A percentile compares a stretch with the other conserved stretches of the same genome.
phyloP scores from a whole-genome alignment of 2,113 vertebrate species.

The Glaucomys volans region DNA sequence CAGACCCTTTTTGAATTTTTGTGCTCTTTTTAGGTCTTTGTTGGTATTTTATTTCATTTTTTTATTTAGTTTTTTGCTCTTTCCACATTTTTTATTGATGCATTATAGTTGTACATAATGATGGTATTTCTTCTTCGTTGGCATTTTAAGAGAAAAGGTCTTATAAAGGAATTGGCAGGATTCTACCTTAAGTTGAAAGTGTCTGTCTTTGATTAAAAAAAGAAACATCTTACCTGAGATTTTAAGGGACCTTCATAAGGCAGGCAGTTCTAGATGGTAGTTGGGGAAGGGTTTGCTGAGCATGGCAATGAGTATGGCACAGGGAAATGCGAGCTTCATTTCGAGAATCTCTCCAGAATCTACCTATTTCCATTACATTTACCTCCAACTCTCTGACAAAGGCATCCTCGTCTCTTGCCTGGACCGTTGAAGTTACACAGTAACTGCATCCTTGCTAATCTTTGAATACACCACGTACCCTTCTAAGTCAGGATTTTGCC shows the following conservation, averaged over 20 bases:
- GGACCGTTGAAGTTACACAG: neutral
- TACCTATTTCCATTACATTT: neutral
- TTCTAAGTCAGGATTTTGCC: neutral
- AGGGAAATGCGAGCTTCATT: neutral
- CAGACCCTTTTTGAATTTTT: slow-evolving; percentile 13
- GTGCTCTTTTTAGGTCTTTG: neutral
- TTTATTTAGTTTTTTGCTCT: no score
- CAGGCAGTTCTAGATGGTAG: neutral
- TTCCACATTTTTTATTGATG: no score
- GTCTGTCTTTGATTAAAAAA: neutral
- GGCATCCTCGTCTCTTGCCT: neutral
- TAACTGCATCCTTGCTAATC: neutral
- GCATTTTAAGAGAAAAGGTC: neutral
- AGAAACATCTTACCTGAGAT: neutral
- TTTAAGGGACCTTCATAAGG: neutral
- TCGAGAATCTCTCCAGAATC: neutral
- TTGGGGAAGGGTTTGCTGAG: neutral
- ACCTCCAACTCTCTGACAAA: neutral
- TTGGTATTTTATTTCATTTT: no score
- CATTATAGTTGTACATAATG: no score
- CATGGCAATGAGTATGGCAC: neutral
- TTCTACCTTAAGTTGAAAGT: neutral
- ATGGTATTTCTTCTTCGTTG: neutral
- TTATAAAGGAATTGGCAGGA: neutral
- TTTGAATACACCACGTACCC: neutral